These are phyloP conservation scores for Corella eumyota DNA, from an alignment of 23 tunicate genomes.

Conservation along the genomic window DNA sequence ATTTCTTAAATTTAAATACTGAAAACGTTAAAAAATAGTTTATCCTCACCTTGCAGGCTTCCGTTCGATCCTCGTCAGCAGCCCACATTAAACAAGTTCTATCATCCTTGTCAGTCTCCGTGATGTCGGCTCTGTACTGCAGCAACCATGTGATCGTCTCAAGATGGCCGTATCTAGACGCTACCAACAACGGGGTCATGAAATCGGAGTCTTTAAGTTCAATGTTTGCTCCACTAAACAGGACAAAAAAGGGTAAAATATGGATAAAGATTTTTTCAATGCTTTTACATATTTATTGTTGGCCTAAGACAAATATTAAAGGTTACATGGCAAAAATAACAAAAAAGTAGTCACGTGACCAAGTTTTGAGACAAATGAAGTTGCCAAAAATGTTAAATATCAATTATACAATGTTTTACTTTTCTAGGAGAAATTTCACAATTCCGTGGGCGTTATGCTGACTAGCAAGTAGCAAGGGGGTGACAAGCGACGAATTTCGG, in stretches of 20 bases:
- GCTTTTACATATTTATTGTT: no score
- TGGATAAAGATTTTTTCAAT: no score
- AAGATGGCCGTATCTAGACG: slow-evolving; percentile 67
- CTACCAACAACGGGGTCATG: slow-evolving; percentile 72
- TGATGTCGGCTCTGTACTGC: slow-evolving; percentile 61
- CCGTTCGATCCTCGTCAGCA: slow-evolving; percentile 87
- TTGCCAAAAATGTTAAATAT: no score
- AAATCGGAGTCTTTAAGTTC: slow-evolving; percentile 80
- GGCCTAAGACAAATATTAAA: no score
- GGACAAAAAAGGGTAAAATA: no score
- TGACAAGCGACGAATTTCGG: slow-evolving; percentile 52
- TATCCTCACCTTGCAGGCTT: slow-evolving; percentile 64
- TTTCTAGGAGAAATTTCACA: slow-evolving; percentile 68
- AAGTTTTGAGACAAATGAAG: no score
- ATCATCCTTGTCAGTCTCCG: slow-evolving; percentile 95
- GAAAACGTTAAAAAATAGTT: no score
- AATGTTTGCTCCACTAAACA: slow-evolving; percentile 72
- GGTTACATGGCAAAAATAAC: no score
- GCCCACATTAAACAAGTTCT: slow-evolving; percentile 83
- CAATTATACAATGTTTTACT: slow-evolving; percentile 37
- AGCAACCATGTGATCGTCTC: slow-evolving; percentile 70
- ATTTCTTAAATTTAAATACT: no score
- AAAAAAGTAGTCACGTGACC: no score
- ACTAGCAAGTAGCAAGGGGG: slow-evolving; percentile 76
- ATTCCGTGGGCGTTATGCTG: slow-evolving; percentile 79